Evolutionary conservation across 1,140 invertebrate genomes (phyloP).

Genomic region (Drosophila albomicans): DNA sequence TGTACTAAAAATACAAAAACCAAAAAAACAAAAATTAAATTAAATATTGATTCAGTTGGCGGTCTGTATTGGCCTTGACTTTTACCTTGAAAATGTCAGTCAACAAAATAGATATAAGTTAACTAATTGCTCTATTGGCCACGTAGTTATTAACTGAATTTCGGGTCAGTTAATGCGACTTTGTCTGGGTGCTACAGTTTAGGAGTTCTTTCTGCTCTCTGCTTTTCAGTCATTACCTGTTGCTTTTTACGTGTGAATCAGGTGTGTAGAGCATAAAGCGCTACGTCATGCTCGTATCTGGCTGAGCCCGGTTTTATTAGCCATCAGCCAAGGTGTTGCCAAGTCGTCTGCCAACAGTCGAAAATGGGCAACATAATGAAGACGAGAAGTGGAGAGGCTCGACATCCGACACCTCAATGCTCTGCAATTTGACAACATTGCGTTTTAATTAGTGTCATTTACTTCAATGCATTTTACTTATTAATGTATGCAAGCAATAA

Average conservation of each 20-base stretch:
- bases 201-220: constrained; percentile 1
- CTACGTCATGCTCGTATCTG: constrained; percentile 60
- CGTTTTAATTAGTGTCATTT: background rate
- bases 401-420: constrained; percentile 22
- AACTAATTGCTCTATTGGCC: constrained; percentile 52
- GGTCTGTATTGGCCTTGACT: constrained; percentile 65
- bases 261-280: constrained; percentile 46
- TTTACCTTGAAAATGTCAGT: constrained; percentile 62
- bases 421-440: constrained; percentile 5
- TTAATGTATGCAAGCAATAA: no score
- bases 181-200: background rate
- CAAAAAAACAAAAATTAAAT: background rate
- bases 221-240: background rate
- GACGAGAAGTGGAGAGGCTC: background rate
- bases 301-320: constrained; percentile 40
- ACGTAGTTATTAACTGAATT: constrained; percentile 30
- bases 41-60: constrained; percentile 27
- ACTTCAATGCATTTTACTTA: background rate
- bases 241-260: constrained; percentile 33
- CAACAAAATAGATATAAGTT: constrained; percentile 24
- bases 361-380: constrained; percentile 45
- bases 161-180: constrained; percentile 23
- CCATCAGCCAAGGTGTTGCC: constrained; percentile 69
- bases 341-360: constrained; percentile 59
- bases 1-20: constrained; percentile 16